Base-by-base conservation (phyloP, 1,140 invertebrate genomes). In the Ditylenchus dipsaci region DNA sequence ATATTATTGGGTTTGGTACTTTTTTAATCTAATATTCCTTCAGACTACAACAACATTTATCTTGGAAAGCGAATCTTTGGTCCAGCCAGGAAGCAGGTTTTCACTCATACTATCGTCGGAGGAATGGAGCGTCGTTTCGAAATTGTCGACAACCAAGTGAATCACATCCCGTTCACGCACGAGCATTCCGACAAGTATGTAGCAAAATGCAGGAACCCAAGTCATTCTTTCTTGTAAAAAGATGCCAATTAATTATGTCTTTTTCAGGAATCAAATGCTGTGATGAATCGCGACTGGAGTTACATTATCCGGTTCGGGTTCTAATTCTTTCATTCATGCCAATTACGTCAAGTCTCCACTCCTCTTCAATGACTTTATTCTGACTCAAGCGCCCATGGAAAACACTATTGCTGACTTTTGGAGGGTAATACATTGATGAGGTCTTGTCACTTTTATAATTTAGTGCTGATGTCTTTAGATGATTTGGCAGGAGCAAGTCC, bases 371-470 rank as follows among this genome's bases (percentile, higher is more conserved):
- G 65, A 76, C 19, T 86, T 84, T 72, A 85, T 86, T n/a, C 76
- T 83, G 11, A 79, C 83, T 60, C 81, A 87, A 82, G 85, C 85
- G 38, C 84, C 85, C 29, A 75, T 84, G 75, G 73, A 72, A 33
- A 78, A 79, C 23, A 87, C 85, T 11, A 76, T 84, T 33, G 76
- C 81, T 67, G 85, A 86, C 64, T 87, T 86, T 74, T 86, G 86
- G 86, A 69, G 82, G 45, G 68, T 70, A 67, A 30, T 11, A 11
- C 1, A 8, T 61, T 43, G n/a, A 21, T n/a, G n/a, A n/a, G n/a
- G 27, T 21, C 26, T 61, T n/a, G 27, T 5, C 15, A 21, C 23
- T 53, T 53, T 53, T 53, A 61, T 61, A 13, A 8, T 61, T 61
- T 61, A 5, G 13, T 27, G 13, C 26, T 19, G 3, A 33, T 61